These are phyloP conservation scores for Otis tarda DNA, from an alignment of 2,113 vertebrate species.

Conservation along the genomic window DNA sequence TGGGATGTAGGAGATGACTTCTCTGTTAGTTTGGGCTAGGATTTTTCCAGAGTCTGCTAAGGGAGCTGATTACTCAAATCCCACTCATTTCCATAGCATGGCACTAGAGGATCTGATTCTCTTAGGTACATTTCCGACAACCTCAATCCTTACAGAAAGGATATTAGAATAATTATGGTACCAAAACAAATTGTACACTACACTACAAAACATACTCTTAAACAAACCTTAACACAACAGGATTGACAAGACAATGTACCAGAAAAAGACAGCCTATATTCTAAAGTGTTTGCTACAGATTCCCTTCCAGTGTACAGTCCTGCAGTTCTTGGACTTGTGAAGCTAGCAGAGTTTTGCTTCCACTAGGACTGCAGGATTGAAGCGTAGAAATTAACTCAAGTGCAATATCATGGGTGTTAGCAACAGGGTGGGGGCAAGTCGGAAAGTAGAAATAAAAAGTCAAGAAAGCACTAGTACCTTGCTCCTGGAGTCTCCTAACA, in stretches of 20 bases:
- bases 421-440: slow-evolving; percentile 69
- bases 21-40: background rate
- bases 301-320: slow-evolving; percentile 3
- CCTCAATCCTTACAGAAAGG: background rate
- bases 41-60: background rate
- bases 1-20: background rate
- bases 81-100: background rate
- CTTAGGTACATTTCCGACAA: background rate
- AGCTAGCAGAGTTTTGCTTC: slow-evolving; percentile 11
- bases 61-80: background rate
- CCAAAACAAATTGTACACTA: background rate
- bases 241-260: background rate
- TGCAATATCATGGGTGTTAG: slow-evolving; percentile 28
- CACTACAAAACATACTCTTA: background rate
- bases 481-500: slow-evolving; percentile 99
- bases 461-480: slow-evolving; percentile 90
- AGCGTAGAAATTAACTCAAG: slow-evolving; percentile 23
- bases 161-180: background rate
- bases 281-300: background rate
- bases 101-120: background rate
- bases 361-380: slow-evolving; percentile 18
- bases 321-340: slow-evolving; percentile 3
- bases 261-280: background rate
- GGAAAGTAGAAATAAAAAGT: slow-evolving; percentile 74
- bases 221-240: background rate